Evolutionary conservation across 2,888 invertebrate genomes (phyloP).

Genomic region (Conchocele bisecta): DNA sequence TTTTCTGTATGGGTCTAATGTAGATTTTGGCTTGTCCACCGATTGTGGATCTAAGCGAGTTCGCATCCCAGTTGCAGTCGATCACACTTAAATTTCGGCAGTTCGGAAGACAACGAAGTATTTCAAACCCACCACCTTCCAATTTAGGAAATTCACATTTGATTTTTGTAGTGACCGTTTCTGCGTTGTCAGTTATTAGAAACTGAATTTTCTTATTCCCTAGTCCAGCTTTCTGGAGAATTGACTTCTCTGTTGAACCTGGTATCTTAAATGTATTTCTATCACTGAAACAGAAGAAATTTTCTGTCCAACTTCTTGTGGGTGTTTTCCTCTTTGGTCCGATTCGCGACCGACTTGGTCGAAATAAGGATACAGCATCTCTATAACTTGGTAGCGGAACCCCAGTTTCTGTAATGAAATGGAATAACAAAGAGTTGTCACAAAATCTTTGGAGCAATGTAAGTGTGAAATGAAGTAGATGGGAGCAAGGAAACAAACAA

Average conservation of each 20-base stretch:
- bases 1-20: neutral
- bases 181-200: neutral
- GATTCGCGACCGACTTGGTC: too few relatives aligned
- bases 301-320: too few relatives aligned
- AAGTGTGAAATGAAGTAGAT: too few relatives aligned
- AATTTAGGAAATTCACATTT: neutral
- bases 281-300: too few relatives aligned
- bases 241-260: neutral
- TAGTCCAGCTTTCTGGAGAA: neutral
- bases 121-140: neutral
- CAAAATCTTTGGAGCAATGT: too few relatives aligned
- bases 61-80: constrained; percentile 1
- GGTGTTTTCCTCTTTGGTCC: too few relatives aligned
- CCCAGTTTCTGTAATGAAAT: too few relatives aligned
- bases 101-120: neutral
- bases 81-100: neutral
- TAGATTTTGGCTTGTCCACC: neutral
- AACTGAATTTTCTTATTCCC: neutral
- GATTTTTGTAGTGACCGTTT: neutral
- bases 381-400: too few relatives aligned
- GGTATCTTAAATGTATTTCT: too few relatives aligned
- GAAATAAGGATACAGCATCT: too few relatives aligned
- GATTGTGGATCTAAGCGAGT: neutral
- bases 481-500: too few relatives aligned
- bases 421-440: too few relatives aligned